A percentile compares a stretch with the other conserved stretches of the same genome.
Conservation (phyloP, 2,113 vertebrate genomes). For the Apus apus region DNA sequence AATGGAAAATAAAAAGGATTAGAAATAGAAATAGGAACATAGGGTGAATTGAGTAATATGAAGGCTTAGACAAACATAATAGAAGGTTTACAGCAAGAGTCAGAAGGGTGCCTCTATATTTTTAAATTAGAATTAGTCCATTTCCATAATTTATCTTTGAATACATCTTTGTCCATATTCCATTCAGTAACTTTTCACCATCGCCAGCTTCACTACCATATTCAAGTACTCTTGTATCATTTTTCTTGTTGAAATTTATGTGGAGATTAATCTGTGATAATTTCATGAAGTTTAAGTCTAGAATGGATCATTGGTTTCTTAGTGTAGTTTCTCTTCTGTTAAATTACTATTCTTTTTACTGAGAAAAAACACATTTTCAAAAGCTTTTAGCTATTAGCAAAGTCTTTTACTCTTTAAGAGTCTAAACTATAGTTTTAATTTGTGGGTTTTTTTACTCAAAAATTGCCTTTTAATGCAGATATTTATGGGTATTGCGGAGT, state of each 20-base stretch:
- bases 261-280: background rate
- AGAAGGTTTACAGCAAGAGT: background rate
- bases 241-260: background rate
- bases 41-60: background rate
- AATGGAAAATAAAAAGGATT: background rate
- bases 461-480: background rate
- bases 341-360: background rate
- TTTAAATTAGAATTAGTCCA: background rate
- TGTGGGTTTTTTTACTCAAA: background rate
- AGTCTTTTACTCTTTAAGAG: background rate
- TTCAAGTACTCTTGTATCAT: background rate
- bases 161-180: background rate
- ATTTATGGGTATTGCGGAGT: background rate
- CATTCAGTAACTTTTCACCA: background rate
- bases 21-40: background rate
- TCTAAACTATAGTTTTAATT: background rate
- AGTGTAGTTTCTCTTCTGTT: background rate
- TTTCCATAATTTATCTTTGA: background rate
- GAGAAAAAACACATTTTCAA: background rate
- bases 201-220: background rate
- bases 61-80: background rate
- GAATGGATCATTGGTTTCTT: background rate
- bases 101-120: background rate
- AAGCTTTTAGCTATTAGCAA: background rate
- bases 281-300: background rate